Evolutionary conservation across 2,113 vertebrate genomes (phyloP).

Genomic region (Chiloscyllium plagiosum): DNA sequence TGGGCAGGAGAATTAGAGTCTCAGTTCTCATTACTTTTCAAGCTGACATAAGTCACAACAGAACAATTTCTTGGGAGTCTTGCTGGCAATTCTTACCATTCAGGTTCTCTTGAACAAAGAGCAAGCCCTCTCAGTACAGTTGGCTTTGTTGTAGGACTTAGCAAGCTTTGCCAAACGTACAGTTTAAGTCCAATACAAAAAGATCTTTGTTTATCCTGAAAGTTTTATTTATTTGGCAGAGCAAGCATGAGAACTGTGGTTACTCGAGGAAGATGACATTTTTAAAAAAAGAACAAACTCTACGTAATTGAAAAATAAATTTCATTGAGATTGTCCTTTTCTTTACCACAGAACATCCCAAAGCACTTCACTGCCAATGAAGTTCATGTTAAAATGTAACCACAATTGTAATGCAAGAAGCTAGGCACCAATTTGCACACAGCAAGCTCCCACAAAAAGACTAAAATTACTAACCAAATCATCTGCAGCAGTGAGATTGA

Average conservation of each 20-base stretch:
- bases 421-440: background rate
- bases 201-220: background rate
- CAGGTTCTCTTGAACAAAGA: background rate
- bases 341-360: background rate
- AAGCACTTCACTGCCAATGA: background rate
- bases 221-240: background rate
- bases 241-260: background rate
- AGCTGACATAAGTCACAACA: background rate
- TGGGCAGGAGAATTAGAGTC: background rate
- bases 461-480: background rate
- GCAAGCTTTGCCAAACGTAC: background rate
- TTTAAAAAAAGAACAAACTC: background rate
- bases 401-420: background rate
- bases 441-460: background rate
- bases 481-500: background rate
- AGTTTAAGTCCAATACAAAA: background rate
- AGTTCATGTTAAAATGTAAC: background rate
- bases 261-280: background rate
- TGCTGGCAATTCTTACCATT: background rate
- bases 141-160: background rate
- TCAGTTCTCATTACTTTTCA: background rate
- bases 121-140: background rate
- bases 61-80: slow-evolving; percentile 19
- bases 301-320: background rate
- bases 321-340: no score